Percentiles rank a stretch among this genome's conserved stretches.
Conservation (phyloP, 2,888 invertebrate species). For the Stegophylla sp. region DNA sequence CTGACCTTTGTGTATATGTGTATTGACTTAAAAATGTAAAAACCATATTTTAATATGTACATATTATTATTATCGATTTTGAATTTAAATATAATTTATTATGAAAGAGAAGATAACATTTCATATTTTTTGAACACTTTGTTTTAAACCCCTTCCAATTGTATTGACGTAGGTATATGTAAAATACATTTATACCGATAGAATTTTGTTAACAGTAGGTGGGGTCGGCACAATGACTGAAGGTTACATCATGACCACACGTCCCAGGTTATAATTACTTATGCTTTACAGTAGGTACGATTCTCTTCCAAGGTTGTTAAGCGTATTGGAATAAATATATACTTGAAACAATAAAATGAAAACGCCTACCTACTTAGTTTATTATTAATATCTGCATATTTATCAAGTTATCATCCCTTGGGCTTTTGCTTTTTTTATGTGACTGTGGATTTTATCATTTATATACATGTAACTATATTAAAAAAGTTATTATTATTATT, state of each 20-base stretch:
- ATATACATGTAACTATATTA: no score
- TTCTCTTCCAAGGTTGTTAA: slow-evolving; percentile 48
- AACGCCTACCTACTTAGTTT: neutral
- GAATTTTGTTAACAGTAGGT: slow-evolving; percentile 35
- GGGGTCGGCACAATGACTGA: slow-evolving; percentile 44
- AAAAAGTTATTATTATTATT: no score
- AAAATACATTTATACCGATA: slow-evolving; percentile 2
- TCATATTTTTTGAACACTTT: neutral
- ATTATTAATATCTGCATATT: neutral
- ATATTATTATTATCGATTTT: neutral
- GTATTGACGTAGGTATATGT: neutral
- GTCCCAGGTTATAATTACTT: slow-evolving; percentile 54
- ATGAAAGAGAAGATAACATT: neutral
- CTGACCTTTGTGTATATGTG: no score
- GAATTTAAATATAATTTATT: neutral
- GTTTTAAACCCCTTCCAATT: neutral
- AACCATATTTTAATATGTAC: neutral
- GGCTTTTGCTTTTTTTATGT: neutral
- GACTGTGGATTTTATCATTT: neutral
- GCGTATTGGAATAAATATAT: slow-evolving; percentile 30
- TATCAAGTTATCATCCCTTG: neutral
- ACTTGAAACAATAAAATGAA: slow-evolving; percentile 1
- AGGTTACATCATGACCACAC: slow-evolving; percentile 55
- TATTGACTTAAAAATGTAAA: neutral
- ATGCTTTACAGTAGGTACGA: slow-evolving; percentile 42